These are phyloP conservation scores for Chaenogobius annularis DNA, from an alignment of 2,113 vertebrate species.

Conservation along the genomic window DNA sequence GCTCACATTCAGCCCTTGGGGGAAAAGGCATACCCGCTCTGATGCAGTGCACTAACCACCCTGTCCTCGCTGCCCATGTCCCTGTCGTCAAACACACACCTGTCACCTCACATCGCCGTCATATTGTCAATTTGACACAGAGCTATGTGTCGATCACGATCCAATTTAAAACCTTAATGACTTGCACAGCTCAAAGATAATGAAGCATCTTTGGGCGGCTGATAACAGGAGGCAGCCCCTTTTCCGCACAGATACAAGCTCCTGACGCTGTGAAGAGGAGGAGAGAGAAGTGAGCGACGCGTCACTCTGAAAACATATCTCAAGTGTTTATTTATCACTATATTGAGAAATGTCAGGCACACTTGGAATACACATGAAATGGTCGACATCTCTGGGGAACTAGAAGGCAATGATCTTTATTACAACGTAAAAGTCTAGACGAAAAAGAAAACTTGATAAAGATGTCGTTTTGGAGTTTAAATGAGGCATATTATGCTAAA, in stretches of 20 bases:
- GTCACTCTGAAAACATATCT: not conserved
- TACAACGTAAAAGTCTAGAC: no score
- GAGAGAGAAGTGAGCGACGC: not conserved
- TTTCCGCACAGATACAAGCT: conserved; percentile 17
- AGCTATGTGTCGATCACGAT: conserved; percentile 49
- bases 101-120: conserved; percentile 16
- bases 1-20: conserved; percentile 17
- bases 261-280: not conserved
- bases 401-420: not conserved
- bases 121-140: not conserved
- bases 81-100: conserved; percentile 42
- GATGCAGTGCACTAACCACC: conserved; percentile 48
- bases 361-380: not conserved
- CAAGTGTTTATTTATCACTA: not conserved
- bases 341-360: not conserved
- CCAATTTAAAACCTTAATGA: conserved; percentile 60
- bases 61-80: conserved; percentile 24
- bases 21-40: conserved; percentile 31
- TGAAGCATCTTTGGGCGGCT: conserved; percentile 30
- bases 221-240: conserved; percentile 40
- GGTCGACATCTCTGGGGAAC: not conserved
- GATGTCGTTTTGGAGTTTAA: not conserved
- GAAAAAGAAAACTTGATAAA: no score
- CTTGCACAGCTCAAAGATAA: conserved; percentile 41
- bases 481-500: no score